Evolutionary conservation across 2,888 invertebrate species (phyloP).

Genomic region (Scrobipalpa atriplicella): DNA sequence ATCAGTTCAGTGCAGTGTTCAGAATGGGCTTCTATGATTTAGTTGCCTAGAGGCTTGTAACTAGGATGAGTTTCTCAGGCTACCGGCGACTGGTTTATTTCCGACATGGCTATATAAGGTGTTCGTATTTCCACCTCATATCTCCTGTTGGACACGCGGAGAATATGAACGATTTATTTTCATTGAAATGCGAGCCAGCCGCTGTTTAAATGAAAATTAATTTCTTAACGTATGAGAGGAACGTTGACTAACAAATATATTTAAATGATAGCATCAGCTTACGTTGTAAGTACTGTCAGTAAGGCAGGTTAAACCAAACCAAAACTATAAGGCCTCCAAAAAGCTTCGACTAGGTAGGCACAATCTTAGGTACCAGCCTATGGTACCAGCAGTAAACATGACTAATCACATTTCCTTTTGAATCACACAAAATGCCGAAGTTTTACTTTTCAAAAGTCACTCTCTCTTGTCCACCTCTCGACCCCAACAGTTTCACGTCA

Average conservation of each 20-base stretch:
- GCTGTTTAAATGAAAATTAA: slow-evolving; percentile 16
- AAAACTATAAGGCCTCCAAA: no score
- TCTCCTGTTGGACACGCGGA: slow-evolving; percentile 52
- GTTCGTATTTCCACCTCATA: slow-evolving; percentile 71
- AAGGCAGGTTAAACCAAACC: not conserved
- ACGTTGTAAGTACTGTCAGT: not conserved
- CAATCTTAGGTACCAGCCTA: no score
- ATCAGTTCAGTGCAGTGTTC: slow-evolving; percentile 62
- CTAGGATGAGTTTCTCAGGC: slow-evolving; percentile 71
- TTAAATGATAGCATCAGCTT: not conserved
- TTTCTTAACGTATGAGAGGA: not conserved
- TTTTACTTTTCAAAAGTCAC: no score
- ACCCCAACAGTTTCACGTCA: not conserved
- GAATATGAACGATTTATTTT: slow-evolving; percentile 53
- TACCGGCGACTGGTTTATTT: slow-evolving; percentile 70
- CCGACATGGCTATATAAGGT: slow-evolving; percentile 73
- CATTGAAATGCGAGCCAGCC: slow-evolving; percentile 43
- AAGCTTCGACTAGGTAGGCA: no score
- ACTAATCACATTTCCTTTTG: no score
- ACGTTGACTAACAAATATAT: not conserved
- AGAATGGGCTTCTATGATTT: slow-evolving; percentile 75
- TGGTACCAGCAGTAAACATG: no score
- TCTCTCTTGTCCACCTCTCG: not conserved
- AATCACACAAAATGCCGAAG: no score
- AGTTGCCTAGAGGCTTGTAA: slow-evolving; percentile 59